Evolutionary conservation across 2,113 vertebrate species (phyloP).

Genomic region (Entelurus aequoreus): DNA sequence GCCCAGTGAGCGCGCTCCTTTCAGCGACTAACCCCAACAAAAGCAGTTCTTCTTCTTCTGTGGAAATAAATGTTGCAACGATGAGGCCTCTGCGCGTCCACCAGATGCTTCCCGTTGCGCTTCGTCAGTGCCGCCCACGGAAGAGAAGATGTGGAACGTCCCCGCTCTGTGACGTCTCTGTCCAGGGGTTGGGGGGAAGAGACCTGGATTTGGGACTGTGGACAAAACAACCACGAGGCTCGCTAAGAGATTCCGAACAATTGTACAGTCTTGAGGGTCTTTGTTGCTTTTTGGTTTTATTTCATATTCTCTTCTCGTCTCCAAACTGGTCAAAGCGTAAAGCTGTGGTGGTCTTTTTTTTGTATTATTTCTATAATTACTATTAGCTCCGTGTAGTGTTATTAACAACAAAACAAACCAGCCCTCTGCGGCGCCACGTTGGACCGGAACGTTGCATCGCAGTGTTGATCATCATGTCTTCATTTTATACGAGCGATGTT

Average conservation of each 20-base stretch:
- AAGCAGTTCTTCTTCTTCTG: too few relatives aligned
- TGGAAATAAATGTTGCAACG: too few relatives aligned
- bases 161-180: too few relatives aligned
- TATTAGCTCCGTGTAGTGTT: conserved; percentile 78
- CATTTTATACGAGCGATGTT: conserved; percentile 63
- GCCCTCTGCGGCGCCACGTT: conserved; percentile 69
- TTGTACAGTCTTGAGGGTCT: conserved; percentile 84
- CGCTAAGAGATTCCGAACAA: conserved; percentile 78
- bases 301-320: conserved; percentile 54
- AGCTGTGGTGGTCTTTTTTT: conserved; percentile 75
- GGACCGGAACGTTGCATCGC: conserved; percentile 54
- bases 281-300: conserved; percentile 46
- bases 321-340: conserved; percentile 67
- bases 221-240: conserved; percentile 17
- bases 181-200: not conserved
- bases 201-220: not conserved
- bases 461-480: conserved; percentile 64
- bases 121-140: too few relatives aligned
- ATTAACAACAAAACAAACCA: conserved; percentile 52
- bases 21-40: too few relatives aligned
- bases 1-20: too few relatives aligned
- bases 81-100: too few relatives aligned
- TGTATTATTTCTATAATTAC: not conserved
- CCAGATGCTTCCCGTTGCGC: too few relatives aligned
- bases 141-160: too few relatives aligned